A percentile compares a stretch with the other conserved stretches of the same genome.
phyloP scores from a whole-genome alignment of 2,797 vertebrate genomes.

The Sebastes itinus region DNA sequence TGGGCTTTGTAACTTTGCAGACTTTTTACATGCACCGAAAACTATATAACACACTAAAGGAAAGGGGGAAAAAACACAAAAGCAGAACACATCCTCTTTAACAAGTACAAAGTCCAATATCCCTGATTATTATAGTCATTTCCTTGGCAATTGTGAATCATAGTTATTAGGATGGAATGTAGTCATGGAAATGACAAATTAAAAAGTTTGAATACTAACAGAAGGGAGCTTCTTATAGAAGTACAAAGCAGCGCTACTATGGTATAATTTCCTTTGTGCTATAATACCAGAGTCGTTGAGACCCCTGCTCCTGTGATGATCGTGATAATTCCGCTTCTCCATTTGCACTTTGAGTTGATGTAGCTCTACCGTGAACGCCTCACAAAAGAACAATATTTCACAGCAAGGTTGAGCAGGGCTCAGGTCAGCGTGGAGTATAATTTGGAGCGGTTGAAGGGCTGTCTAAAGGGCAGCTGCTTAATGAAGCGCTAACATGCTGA shows the following conservation, averaged over 20 bases:
- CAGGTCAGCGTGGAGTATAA: constrained; percentile 17
- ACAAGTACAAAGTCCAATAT: neutral
- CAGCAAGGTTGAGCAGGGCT: neutral
- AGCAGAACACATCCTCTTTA: neutral
- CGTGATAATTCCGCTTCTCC: neutral
- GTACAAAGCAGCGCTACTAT: neutral
- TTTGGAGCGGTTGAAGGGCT: constrained; percentile 8
- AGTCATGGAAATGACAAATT: neutral
- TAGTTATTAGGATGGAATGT: neutral
- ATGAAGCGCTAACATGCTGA: constrained; percentile 21
- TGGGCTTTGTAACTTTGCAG: too few species aligned
- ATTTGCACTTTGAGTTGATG: constrained; percentile 2
- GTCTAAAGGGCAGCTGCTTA: constrained; percentile 22
- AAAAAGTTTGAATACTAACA: neutral
- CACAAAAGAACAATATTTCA: neutral
- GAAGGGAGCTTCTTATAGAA: neutral
- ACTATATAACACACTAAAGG: too few species aligned
- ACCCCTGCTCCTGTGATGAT: neutral
- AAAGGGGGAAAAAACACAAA: too few species aligned
- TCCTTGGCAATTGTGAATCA: neutral
- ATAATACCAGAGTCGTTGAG: neutral
- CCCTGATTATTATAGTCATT: neutral
- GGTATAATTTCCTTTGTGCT: neutral
- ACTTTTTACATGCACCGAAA: too few species aligned
- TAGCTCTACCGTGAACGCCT: neutral